Percentiles rank a stretch among this genome's conserved stretches.
phyloP scores from a whole-genome alignment of 2,888 invertebrate species.

The Latheticus oryzae region DNA sequence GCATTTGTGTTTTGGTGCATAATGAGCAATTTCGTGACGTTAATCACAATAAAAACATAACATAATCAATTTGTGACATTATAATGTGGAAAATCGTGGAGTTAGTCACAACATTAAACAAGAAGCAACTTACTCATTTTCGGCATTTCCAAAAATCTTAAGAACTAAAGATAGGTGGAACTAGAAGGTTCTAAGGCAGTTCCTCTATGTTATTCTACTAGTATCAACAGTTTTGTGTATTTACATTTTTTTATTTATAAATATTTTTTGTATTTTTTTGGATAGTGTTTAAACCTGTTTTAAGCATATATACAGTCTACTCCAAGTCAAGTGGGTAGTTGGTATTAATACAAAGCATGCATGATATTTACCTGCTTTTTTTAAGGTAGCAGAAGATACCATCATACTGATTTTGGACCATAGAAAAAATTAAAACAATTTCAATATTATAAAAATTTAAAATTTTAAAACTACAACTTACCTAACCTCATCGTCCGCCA shows the following conservation, averaged over 20 bases:
- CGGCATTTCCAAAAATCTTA: constrained; percentile 8
- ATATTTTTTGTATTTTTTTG: constrained; percentile 4
- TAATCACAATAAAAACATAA: constrained; percentile 5
- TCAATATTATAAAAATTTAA: constrained; percentile 28
- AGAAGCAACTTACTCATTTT: constrained; percentile 33
- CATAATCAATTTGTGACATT: constrained; percentile 1
- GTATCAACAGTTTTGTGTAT: background rate
- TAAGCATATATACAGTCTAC: constrained; percentile 7
- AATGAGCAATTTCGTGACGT: background rate
- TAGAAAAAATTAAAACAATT: constrained; percentile 48
- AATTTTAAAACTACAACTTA: constrained; percentile 68
- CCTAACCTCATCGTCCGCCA: constrained; percentile 97
- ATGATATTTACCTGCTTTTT: constrained; percentile 30
- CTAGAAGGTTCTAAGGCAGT: constrained; percentile 9
- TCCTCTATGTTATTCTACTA: constrained; percentile 19
- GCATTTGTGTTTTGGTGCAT: too few species aligned
- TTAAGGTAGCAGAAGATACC: constrained; percentile 16
- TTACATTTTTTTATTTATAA: background rate
- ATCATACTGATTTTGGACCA: constrained; percentile 20
- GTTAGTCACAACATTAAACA: constrained; percentile 36
- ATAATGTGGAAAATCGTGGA: constrained; percentile 1
- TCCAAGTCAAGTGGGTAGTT: constrained; percentile 22
- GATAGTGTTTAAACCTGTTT: constrained; percentile 16
- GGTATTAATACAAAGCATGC: constrained; percentile 20
- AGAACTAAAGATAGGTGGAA: constrained; percentile 11